Evolutionary conservation across 2,888 invertebrate species (phyloP), one percentile per base, ranked within the genome.

Genomic region (Monopis laevigella): DNA sequence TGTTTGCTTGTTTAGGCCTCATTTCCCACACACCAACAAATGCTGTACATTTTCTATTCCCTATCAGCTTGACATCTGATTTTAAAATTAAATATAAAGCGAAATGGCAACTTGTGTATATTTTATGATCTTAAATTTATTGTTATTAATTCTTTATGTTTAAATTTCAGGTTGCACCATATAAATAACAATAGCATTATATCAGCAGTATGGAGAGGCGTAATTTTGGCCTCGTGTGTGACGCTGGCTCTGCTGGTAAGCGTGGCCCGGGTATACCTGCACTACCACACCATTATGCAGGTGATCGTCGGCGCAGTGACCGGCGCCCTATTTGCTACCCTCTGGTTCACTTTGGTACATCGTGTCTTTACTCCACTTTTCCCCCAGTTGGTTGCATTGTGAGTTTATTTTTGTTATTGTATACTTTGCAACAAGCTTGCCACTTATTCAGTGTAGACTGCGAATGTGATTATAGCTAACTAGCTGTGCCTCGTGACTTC

Each of bases 311-410:
- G 96, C 42, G 85, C 86, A 18, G 46, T 91, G 19, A 77, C 92
- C 45, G 96, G 96, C 38, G 70, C 85, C 43, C 45, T 88, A 43
- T 84, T 90, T 65, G 95, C 92, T 46, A 84, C 87, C 41, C 50
- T 88, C 46, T 96, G 95, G 95, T 96, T 95, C 74, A 75, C 84
- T 45, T 59, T 91, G 41, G 92, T 91, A 27, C 92, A 93, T 59
- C 73, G 88, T 57, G 72, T 93, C 46, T 83, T 95, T 46, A 93
- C 94, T 43, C 93, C 93, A 39, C 72, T 90, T 48, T 96, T 94
- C 71, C 94, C 94, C 36, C 85, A 88, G 53, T 82, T 96, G 54
- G 92, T 92, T 14, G 86, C 91, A 49, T 88, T 93, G 95, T 94
- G 82, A 86, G 88, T 83, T 53, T 50, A 5, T 11, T 11, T 2